Evolutionary conservation across 2,797 vertebrate genomes (phyloP).

Genomic region (Crenichthys baileyi): DNA sequence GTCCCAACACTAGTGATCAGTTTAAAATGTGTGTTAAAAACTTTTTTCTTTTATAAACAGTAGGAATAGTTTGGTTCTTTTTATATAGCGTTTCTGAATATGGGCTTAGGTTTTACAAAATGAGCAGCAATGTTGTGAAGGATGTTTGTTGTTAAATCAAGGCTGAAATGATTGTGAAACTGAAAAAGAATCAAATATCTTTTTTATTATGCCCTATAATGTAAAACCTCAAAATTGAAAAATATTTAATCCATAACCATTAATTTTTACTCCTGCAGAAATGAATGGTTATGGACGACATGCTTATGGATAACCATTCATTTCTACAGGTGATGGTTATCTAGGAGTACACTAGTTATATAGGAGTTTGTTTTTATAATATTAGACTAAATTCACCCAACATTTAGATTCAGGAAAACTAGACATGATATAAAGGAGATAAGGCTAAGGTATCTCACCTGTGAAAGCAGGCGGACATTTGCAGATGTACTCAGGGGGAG

Average conservation of each 20-base stretch:
- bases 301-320: constrained; percentile 1
- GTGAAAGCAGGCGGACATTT: constrained; percentile 76
- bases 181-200: neutral
- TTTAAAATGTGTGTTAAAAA: neutral
- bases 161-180: neutral
- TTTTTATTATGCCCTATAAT: neutral
- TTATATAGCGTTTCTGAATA: neutral
- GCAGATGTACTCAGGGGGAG: constrained; percentile 74
- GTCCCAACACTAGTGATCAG: neutral
- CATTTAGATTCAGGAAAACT: constrained; percentile 24
- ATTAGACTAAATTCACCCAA: constrained; percentile 17
- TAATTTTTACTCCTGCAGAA: too few relatives aligned
- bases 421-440: constrained; percentile 14
- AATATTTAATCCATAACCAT: too few relatives aligned
- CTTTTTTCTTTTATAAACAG: neutral
- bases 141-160: neutral
- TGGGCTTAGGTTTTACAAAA: neutral
- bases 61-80: neutral
- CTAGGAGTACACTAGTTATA: too few relatives aligned
- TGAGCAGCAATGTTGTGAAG: neutral
- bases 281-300: too few relatives aligned
- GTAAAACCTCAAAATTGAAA: neutral
- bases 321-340: constrained; percentile 12
- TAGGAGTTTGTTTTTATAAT: constrained; percentile 21
- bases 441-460: constrained; percentile 73